phyloP scores from a whole-genome alignment of 2,888 invertebrate species.

The Sesia apiformis region DNA sequence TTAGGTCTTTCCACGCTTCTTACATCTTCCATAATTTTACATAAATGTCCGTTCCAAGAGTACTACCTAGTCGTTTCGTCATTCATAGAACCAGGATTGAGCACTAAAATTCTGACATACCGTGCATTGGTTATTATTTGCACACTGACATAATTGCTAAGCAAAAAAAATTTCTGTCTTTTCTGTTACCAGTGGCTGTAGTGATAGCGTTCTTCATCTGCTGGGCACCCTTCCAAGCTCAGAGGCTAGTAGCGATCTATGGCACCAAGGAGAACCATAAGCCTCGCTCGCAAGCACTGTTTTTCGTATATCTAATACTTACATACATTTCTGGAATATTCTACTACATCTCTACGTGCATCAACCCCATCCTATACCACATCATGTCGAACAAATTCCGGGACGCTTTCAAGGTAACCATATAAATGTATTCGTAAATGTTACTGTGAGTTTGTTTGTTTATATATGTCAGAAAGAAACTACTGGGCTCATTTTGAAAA shows the following conservation, averaged over 20 bases:
- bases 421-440: not conserved
- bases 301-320: conserved; percentile 78
- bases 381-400: conserved; percentile 96
- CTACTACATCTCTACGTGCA: conserved; percentile 93
- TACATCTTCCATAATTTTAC: too few relatives aligned
- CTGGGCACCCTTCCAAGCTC: conserved; percentile 96
- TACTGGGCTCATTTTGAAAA: too few relatives aligned
- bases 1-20: too few relatives aligned
- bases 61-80: too few relatives aligned
- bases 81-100: too few relatives aligned
- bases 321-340: conserved; percentile 91
- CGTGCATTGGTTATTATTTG: too few relatives aligned
- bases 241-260: conserved; percentile 87
- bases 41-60: too few relatives aligned
- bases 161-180: too few relatives aligned
- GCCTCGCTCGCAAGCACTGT: conserved; percentile 55
- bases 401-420: conserved; percentile 89
- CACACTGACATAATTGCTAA: too few relatives aligned
- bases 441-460: too few relatives aligned
- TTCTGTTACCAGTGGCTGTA: conserved; percentile 80
- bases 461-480: too few relatives aligned
- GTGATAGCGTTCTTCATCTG: conserved; percentile 93
- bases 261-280: conserved; percentile 64
- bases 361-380: conserved; percentile 95
- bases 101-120: too few relatives aligned